These are phyloP conservation scores for Araneus ventricosus DNA, from an alignment of 1,140 invertebrate species.

Conservation along the genomic window DNA sequence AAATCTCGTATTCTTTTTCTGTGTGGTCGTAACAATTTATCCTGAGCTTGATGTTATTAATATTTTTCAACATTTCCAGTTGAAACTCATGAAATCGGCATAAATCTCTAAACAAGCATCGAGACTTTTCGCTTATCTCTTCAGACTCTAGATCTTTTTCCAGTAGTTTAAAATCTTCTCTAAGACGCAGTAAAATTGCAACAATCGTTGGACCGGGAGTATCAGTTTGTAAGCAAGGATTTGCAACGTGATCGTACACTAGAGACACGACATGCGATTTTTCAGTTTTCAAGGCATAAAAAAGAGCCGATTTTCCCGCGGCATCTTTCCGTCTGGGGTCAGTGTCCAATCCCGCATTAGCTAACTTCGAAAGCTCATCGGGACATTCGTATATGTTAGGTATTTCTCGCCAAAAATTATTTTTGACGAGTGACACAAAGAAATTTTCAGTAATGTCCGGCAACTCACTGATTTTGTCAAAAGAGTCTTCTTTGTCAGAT, in stretches of 20 bases:
- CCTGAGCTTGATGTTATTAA: not conserved
- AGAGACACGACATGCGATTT: not conserved
- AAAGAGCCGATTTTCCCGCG: not conserved
- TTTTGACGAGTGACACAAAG: not conserved
- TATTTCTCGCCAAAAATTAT: not conserved
- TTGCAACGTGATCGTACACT: conserved; percentile 38
- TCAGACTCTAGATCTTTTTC: not conserved
- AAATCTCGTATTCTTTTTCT: not conserved
- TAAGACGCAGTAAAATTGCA: not conserved
- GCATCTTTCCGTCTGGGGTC: conserved; percentile 3
- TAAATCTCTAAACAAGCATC: not conserved
- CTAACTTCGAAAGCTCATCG: conserved; percentile 26
- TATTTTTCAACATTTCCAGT: conserved; percentile 10
- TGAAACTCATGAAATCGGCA: conserved; percentile 22
- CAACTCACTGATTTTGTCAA: not conserved
- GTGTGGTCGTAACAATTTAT: not conserved
- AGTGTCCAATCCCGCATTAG: not conserved
- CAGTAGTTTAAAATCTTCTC: not conserved
- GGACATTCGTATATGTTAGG: not conserved
- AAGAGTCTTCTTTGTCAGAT: not conserved
- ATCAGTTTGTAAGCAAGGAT: not conserved
- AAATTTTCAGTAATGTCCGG: conserved; percentile 19
- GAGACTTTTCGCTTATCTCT: not conserved
- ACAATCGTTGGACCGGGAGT: not conserved
- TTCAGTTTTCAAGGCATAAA: not conserved